Evolutionary conservation across 2,888 invertebrate species (phyloP), one percentile per base, ranked within the genome.

Genomic region (Labia minor): DNA sequence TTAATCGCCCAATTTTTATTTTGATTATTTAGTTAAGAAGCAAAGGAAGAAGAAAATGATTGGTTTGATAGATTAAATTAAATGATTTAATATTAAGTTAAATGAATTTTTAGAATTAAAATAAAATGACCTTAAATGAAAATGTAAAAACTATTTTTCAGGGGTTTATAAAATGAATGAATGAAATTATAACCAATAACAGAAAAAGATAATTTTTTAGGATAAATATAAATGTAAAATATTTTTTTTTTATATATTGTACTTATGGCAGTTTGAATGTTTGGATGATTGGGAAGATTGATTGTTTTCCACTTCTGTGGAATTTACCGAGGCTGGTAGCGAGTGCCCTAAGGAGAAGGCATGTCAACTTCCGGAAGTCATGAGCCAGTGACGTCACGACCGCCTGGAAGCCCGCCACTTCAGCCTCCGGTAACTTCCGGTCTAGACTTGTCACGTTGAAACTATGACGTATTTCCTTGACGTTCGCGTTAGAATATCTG

Each of bases 341-440:
- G 14, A 70, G 61, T 21, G 66, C 77, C 73, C 85, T 86, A 69
- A 88, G 78, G 64, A 88, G 77, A 72, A 86, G 84, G 64, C 83
- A 79, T 33, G 87, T 83, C 68, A 88, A 79, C 72, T 84, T 83
- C 73, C 86, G 87, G 71, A 87, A 84, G 75, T 87, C 87, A 68
- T 80, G 81, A n/a, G 86, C 84, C 70, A 88, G 80, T 19, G 85
- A 83, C 64, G 85, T 82, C 64, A 87, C 82, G 72, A 85, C 86
- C 73, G 82, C 79, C 68, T 82, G 79, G 78, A 88, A 88, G 72
- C 85, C 83, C 0, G 86, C 86, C 69, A 87, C 85, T 73, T 87
- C 86, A 71, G 75, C 74, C 49, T 86, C 85, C 1, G 88, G 88
- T 78, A 88, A 80, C 72, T 81, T 80, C 64, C 81, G 79, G 63